Conservation (phyloP, 2,113 vertebrate genomes). For the Sminthopsis crassicaudata region DNA sequence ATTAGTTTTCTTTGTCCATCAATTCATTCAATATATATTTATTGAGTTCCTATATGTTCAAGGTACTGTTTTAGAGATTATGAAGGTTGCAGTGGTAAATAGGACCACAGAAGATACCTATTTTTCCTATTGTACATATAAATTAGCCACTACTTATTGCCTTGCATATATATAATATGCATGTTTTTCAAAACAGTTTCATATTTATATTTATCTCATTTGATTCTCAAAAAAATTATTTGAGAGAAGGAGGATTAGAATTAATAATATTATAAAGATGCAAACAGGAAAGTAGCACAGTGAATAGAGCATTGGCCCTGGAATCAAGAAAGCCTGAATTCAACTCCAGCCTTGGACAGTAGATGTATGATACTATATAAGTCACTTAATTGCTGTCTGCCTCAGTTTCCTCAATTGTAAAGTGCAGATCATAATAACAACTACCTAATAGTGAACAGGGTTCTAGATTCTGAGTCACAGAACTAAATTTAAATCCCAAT, state of each 20-base stretch:
- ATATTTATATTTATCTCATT: not conserved
- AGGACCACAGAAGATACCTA: not conserved
- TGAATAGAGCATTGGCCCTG: not conserved
- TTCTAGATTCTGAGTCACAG: not conserved
- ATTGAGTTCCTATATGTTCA: not conserved
- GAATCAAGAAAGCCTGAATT: not conserved
- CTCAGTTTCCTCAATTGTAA: not conserved
- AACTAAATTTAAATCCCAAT: not conserved
- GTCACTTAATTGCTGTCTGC: not conserved
- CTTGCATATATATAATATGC: not conserved
- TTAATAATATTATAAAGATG: not conserved
- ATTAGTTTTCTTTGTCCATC: not conserved
- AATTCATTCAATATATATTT: conserved; percentile 2
- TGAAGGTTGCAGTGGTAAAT: not conserved
- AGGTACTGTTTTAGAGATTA: not conserved
- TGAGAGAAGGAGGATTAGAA: not conserved
- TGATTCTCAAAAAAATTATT: not conserved
- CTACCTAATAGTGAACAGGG: not conserved
- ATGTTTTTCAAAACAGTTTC: not conserved
- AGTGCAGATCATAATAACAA: not conserved
- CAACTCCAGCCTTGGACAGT: not conserved
- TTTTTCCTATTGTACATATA: not conserved
- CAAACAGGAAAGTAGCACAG: not conserved
- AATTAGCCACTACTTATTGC: not conserved
- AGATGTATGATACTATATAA: conserved; percentile 5